Evolutionary conservation across 2,888 invertebrate species (phyloP), one percentile per base, ranked within the genome.

Genomic region (Zhuqinia jingwanae): DNA sequence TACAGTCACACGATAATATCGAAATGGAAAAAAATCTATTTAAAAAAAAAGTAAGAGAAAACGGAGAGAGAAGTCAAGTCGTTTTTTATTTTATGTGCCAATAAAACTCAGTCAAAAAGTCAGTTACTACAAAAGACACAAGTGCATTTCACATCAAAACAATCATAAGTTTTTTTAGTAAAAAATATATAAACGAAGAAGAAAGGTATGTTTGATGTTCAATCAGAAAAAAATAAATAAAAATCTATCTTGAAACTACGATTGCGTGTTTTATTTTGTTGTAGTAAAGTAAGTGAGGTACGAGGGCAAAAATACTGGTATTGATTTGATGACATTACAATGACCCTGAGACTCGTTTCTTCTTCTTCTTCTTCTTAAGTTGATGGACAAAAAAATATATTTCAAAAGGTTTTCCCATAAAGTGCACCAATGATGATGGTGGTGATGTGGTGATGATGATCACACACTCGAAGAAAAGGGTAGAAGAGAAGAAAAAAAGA

Each of bases 261-360:
- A 36, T 36, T 42, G 65, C 42, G 42, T 65, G 36, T 36, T 17
- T 65, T n/a, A n/a, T n/a, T n/a, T n/a, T n/a, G n/a, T n/a, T n/a
- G n/a, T n/a, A n/a, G 36, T 36, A 36, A 36, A 36, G 36, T 36
- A 3, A 36, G 36, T 17, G 17, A 17, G 3, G 36, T 17, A 75
- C 27, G 30, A 58, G 53, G 22, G 53, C 22, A 20, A 58, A 42
- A 75, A 75, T 27, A 27, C 63, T 65, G 17, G 73, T 82, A 82
- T 82, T 82, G 82, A 82, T 82, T 82, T 76, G 82, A 82, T 82
- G 82, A 82, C 82, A 82, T 82, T 75, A 17, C 50, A 50, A n/a
- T 82, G 82, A 82, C 82, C 82, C 82, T 63, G 20, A n/a, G n/a
- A 70, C n/a, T 65, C 42, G 65, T 36, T 68, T 80, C 68, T 36